Base-by-base conservation (phyloP, 2,797 vertebrate species). In the Salarias fasciatus region DNA sequence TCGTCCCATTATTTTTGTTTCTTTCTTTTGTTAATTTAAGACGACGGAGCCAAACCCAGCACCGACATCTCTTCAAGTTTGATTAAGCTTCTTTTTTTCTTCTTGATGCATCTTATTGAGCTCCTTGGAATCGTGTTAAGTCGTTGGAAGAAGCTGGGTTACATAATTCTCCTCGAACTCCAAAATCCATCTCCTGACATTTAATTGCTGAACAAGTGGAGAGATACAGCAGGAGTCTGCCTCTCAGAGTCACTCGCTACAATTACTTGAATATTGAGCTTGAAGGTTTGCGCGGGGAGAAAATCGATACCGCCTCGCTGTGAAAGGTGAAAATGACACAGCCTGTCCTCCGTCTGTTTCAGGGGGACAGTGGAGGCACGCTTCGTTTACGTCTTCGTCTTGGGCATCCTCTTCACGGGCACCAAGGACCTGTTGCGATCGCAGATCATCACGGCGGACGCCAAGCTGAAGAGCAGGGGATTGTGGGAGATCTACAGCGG, bases 351-450 rank as follows among this genome's bases (percentile, higher is more conserved):
- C 53, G 49, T 78, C 4, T 80, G 40, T 72, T 75, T 62, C 53
- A 99, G 97, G 91, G 97, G 97, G 50, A 94, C 95, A n/a, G 87
- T 93, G 59, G 96, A 98, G 92, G 97, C 97, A 0, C 95, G 95
- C 58, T 96, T 98, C 54, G 96, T 99, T 55, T 98, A 96, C 38
- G 89, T 98, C 81, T 98, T 97, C 66, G 92, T 98, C 76, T 89
- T 99, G 84, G 96, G 97, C 59, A 95, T 98, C 89, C 88, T 99
- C 77, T 96, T 98, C 90, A 93, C 92, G 24, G 97, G 97, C 57
- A 94, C 93, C 82, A 98, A 94, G 83, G 95, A 95, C 86, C 88
- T 98, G 65, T 80, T 99, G 52, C 94, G 93, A 62, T 95, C 95
- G 33, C 95, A 96, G 87, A 85, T 96, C 86, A 85, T 92, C 67